Base-by-base conservation (phyloP, 37 sponge, comb jelly and placozoan species). In the Ephydatia muelleri region DNA sequence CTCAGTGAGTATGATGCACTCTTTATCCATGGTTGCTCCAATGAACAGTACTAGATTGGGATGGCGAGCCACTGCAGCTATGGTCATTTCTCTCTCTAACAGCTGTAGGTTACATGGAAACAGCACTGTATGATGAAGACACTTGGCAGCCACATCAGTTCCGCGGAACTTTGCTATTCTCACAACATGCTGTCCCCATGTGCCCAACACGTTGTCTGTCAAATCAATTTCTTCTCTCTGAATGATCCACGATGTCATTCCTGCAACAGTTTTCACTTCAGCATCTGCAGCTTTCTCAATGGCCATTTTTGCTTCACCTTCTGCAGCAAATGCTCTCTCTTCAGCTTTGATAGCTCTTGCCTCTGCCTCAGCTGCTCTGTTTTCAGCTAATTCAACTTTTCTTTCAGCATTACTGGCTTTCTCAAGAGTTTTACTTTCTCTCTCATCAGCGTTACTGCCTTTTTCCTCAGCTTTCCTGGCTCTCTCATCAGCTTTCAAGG, bases 31-130 rank as follows among this genome's bases (percentile, higher is more conserved):
- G 28, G 72, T 43, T 28, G 78, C 88, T 75, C 70, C 88, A 47
- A 88, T 77, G 77, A 88, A 88, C 71, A 82, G 83, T 0, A 88
- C 40, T 22, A 88, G 43, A 65, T 88, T 65, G 66, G 88, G 88
- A 38, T 88, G 88, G 4, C 78, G 64, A 8, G 78, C 31, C 35
- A 38, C 64, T 2, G 88, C 57, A 29, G 83, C 83, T 22, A 88
- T 88, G 32, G 13, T 36, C 88, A 88, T 88, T 64, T 88, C 88
- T 39, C 88, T 34, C 36, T 82, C 37, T 34, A 88, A 82, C 73
- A 67, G 69, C n/a, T 68, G n/a, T n/a, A 37, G 72, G 65, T 88
- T 82, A 80, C 82, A 70, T n/a, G 81, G 81, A 70, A 79, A 82
- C 36, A 83, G 37, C 0, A 88, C 76, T 22, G 78, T 39, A 3